phyloP scores from a whole-genome alignment of 2,113 vertebrate species.

The Columba livia region DNA sequence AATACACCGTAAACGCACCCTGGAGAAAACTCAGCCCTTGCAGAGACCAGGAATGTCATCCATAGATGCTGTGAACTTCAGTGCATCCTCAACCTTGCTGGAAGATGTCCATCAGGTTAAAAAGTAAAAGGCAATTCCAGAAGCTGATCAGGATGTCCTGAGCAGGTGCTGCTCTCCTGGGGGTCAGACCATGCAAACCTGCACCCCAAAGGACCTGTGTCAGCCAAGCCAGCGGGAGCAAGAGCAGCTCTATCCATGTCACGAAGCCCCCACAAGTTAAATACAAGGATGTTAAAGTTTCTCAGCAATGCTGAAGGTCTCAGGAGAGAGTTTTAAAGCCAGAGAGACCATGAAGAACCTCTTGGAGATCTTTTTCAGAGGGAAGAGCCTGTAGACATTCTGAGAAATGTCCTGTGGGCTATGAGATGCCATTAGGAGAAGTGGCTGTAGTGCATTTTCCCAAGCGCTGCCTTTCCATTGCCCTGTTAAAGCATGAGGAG shows the following conservation, averaged over 20 bases:
- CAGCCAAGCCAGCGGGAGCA: neutral
- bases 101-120: neutral
- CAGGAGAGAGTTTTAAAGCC: neutral
- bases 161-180: neutral
- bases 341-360: neutral
- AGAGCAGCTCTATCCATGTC: neutral
- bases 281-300: neutral
- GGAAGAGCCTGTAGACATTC: neutral
- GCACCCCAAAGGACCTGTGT: neutral
- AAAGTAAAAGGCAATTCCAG: neutral
- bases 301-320: neutral
- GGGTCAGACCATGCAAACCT: neutral
- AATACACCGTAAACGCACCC: neutral
- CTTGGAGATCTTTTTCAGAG: neutral
- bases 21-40: neutral
- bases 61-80: neutral
- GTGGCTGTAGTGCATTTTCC: neutral
- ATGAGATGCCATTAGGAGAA: neutral
- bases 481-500: neutral
- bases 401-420: neutral
- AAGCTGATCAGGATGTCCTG: neutral
- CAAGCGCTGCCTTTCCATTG: rapidly evolving
- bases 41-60: neutral
- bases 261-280: neutral
- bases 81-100: neutral